Percentiles rank a stretch among this genome's conserved stretches.
These are phyloP conservation scores for Hydrozoanthus gracilis DNA, from an alignment of 92 coral and sea anemone genomes.

Conservation along the genomic window DNA sequence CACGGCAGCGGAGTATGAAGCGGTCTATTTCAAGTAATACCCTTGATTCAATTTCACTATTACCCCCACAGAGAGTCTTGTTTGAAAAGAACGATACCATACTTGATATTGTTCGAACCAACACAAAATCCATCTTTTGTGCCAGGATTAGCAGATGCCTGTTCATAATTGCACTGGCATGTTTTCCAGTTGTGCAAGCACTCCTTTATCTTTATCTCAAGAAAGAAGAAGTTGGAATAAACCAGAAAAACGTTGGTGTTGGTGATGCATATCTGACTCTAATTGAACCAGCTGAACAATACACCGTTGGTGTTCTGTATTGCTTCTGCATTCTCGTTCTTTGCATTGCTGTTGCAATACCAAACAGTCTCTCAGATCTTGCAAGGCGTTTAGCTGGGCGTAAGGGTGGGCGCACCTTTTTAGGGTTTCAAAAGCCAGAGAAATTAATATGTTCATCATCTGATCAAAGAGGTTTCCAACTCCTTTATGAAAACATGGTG, in stretches of 20 bases:
- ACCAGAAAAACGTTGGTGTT: constrained; percentile 67
- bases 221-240: constrained; percentile 71
- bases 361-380: constrained; percentile 89
- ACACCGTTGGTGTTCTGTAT: constrained; percentile 64
- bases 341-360: constrained; percentile 91
- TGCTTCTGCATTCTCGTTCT: constrained; percentile 85
- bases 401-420: constrained; percentile 83
- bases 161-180: constrained; percentile 77
- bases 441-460: constrained; percentile 62
- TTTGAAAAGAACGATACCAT: constrained; percentile 75
- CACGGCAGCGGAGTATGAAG: constrained; percentile 48
- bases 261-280: constrained; percentile 85
- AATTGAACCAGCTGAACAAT: constrained; percentile 60
- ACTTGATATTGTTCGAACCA: constrained; percentile 68
- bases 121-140: constrained; percentile 71
- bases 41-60: constrained; percentile 54
- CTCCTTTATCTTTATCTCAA: constrained; percentile 69
- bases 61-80: constrained; percentile 57
- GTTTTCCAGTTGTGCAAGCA: constrained; percentile 83
- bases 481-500: constrained; percentile 93
- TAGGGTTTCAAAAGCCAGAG: constrained; percentile 91
- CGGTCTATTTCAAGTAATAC: constrained; percentile 60
- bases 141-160: constrained; percentile 93
- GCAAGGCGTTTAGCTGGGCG: constrained; percentile 93
- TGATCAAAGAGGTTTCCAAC: constrained; percentile 93